Percentiles rank a stretch among this genome's conserved stretches.
Conservation (phyloP, 2,888 invertebrate species). For the Tholera decimalis region DNA sequence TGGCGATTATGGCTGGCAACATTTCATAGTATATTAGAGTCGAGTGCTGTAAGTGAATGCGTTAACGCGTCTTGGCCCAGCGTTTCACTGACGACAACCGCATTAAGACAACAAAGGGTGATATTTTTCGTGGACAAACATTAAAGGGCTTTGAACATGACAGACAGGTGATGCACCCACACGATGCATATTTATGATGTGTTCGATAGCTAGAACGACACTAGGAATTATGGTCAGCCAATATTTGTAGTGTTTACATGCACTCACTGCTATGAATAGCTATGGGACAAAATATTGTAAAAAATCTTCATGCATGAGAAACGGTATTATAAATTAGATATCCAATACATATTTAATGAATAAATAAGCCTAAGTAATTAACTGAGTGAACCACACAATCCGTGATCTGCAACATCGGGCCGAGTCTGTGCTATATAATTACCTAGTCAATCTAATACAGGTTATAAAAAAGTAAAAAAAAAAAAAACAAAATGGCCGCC, state of each 20-base stretch:
- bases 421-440: slow-evolving; percentile 56
- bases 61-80: slow-evolving; percentile 63
- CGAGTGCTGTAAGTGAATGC: slow-evolving; percentile 49
- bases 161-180: slow-evolving; percentile 82
- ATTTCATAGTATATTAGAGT: slow-evolving; percentile 57
- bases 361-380: slow-evolving; percentile 41
- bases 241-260: slow-evolving; percentile 82
- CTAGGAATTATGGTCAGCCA: slow-evolving; percentile 81
- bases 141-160: slow-evolving; percentile 83
- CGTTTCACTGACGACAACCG: slow-evolving; percentile 76
- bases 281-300: slow-evolving; percentile 34
- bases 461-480: slow-evolving; percentile 61
- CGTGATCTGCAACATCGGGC: slow-evolving; percentile 29
- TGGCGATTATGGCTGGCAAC: slow-evolving; percentile 55
- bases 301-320: slow-evolving; percentile 19
- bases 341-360: slow-evolving; percentile 13
- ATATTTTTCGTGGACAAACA: slow-evolving; percentile 89
- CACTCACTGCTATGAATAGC: slow-evolving; percentile 67
- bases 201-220: slow-evolving; percentile 85
- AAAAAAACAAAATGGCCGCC: slow-evolving; percentile 65
- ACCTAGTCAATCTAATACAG: slow-evolving; percentile 65
- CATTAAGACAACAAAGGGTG: slow-evolving; percentile 85
- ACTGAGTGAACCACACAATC: slow-evolving; percentile 45
- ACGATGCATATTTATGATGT: slow-evolving; percentile 89
- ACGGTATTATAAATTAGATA: slow-evolving; percentile 11